These are phyloP conservation scores for Drosophila mauritiana DNA, from an alignment of 1,140 invertebrate species.

Conservation along the genomic window DNA sequence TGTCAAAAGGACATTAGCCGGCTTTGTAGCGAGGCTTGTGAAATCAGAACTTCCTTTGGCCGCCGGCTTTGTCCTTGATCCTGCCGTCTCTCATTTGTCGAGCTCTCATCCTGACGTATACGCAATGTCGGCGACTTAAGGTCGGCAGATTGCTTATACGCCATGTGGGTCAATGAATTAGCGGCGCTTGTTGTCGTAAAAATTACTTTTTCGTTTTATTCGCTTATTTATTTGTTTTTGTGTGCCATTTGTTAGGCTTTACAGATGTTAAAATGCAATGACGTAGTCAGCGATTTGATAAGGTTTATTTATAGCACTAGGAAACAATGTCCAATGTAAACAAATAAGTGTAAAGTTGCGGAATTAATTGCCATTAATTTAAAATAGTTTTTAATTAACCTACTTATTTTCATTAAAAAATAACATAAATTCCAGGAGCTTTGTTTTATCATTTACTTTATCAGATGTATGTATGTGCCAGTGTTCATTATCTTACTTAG, in stretches of 20 bases:
- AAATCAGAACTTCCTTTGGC: conserved; percentile 49
- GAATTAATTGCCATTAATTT: no score
- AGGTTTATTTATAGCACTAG: conserved; percentile 31
- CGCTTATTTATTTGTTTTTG: conserved; percentile 30
- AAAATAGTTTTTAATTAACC: neutral
- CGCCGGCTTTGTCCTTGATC: conserved; percentile 44
- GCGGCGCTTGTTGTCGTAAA: conserved; percentile 23
- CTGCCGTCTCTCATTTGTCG: conserved; percentile 15
- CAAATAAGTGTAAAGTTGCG: neutral
- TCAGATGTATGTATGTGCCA: no score
- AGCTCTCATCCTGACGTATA: conserved; percentile 25
- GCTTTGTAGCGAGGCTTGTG: conserved; percentile 27
- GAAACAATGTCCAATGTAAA: conserved; percentile 13
- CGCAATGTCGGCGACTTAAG: conserved; percentile 37
- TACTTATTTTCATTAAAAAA: neutral
- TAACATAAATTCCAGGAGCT: neutral
- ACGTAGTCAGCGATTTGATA: conserved; percentile 31
- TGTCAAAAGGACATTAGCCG: conserved; percentile 32
- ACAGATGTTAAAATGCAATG: conserved; percentile 33
- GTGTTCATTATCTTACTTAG: neutral
- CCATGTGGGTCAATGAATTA: conserved; percentile 62
- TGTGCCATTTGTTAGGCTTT: conserved; percentile 37
- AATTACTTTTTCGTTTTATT: conserved; percentile 8
- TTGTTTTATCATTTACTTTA: neutral
- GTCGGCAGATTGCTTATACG: conserved; percentile 40